Percentiles rank a stretch among this genome's conserved stretches.
These are phyloP conservation scores for Phasia obesa DNA, from an alignment of 2,888 invertebrate species.

Conservation along the genomic window DNA sequence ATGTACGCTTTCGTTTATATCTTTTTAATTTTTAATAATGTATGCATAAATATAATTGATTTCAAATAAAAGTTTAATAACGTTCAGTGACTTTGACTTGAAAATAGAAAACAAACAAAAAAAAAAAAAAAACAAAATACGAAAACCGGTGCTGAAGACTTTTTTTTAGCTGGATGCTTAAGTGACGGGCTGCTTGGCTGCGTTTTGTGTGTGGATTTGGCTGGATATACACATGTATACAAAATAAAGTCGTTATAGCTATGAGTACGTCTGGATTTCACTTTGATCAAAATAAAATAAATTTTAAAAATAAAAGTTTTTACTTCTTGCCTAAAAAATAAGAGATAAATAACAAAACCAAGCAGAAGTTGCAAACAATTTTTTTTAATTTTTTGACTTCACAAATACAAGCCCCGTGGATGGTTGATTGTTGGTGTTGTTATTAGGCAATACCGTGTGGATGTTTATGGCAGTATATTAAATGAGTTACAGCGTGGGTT, in stretches of 20 bases:
- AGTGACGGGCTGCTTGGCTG: slow-evolving; percentile 25
- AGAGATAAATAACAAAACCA: slow-evolving; percentile 18
- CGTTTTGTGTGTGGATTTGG: slow-evolving; percentile 20
- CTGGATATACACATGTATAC: slow-evolving; percentile 17
- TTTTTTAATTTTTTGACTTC: slow-evolving; percentile 10
- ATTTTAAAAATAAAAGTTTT: slow-evolving; percentile 45
- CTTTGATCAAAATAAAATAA: slow-evolving; percentile 68
- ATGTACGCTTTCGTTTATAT: slow-evolving; percentile 7
- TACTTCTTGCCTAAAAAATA: slow-evolving; percentile 37
- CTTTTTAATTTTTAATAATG: slow-evolving; percentile 37
- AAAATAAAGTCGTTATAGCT: slow-evolving; percentile 42
- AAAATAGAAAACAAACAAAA: slow-evolving; percentile 26
- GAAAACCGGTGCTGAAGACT: slow-evolving; percentile 50
- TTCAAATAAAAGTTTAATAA: slow-evolving; percentile 64
- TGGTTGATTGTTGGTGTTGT: slow-evolving; percentile 18
- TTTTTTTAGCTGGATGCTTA: slow-evolving; percentile 23
- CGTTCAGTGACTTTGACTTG: slow-evolving; percentile 40
- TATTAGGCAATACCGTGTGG: slow-evolving; percentile 27
- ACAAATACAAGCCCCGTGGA: neutral
- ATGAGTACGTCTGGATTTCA: slow-evolving; percentile 64
- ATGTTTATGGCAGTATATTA: neutral
- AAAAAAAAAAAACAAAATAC: slow-evolving; percentile 16
- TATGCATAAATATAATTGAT: slow-evolving; percentile 69
- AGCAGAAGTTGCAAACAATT: slow-evolving; percentile 44
- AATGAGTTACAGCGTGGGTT: neutral